A percentile compares a stretch with the other conserved stretches of the same genome.
Evolutionary conservation across 1,140 invertebrate genomes (phyloP).

Genomic region (Bombus confusus): DNA sequence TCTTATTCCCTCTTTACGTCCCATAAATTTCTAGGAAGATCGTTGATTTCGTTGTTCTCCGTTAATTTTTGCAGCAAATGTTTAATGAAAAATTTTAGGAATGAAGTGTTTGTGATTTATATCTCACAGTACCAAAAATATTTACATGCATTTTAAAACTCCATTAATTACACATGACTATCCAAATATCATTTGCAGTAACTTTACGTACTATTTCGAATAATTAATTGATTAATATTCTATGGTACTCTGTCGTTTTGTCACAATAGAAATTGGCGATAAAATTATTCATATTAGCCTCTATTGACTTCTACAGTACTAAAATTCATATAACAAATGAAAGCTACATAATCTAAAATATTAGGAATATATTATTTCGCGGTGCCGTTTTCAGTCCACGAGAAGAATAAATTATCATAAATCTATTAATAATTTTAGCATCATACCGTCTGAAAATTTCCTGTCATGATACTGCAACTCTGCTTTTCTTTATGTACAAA

Average conservation of each 20-base stretch:
- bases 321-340: too few species aligned
- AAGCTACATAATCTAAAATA: not conserved
- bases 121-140: not conserved
- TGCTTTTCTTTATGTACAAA: not conserved
- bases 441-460: not conserved
- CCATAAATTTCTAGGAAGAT: constrained; percentile 8
- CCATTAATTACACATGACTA: not conserved
- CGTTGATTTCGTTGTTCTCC: not conserved
- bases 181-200: not conserved
- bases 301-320: too few species aligned
- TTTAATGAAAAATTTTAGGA: not conserved
- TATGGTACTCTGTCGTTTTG: not conserved
- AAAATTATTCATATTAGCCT: not conserved
- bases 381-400: not conserved
- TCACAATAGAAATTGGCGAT: not conserved
- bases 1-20: not conserved
- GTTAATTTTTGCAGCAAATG: not conserved
- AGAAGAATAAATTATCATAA: not conserved
- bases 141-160: not conserved
- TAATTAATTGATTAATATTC: not conserved
- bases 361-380: not conserved
- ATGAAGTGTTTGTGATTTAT: not conserved
- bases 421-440: too few species aligned
- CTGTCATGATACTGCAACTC: not conserved
- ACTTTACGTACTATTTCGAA: not conserved